Conservation (phyloP, 2,888 invertebrate genomes). For the Pterostichus madidus region DNA sequence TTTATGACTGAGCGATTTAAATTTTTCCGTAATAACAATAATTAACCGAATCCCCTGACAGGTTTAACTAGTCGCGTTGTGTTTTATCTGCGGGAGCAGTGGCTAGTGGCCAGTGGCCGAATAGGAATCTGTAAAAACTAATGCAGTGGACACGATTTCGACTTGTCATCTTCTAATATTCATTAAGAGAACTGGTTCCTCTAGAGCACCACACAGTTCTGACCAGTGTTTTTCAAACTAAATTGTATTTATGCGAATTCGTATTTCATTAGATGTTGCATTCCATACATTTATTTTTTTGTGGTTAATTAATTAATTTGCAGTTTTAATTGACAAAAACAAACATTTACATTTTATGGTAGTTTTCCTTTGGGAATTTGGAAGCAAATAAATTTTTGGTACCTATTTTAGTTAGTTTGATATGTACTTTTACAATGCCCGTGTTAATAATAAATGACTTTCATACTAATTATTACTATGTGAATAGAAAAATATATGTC, state of each 20-base stretch:
- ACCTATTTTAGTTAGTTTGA: no score
- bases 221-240: slow-evolving; percentile 54
- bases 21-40: slow-evolving; percentile 66
- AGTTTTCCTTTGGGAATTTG: neutral
- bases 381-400: neutral
- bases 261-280: slow-evolving; percentile 9
- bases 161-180: slow-evolving; percentile 66
- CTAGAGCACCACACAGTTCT: slow-evolving; percentile 5
- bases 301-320: slow-evolving; percentile 6
- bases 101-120: slow-evolving; percentile 52
- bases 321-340: neutral
- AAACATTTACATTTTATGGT: no score
- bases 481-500: no score
- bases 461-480: no score
- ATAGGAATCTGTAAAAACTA: slow-evolving; percentile 62
- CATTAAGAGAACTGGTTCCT: slow-evolving; percentile 63
- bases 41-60: slow-evolving; percentile 63
- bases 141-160: slow-evolving; percentile 59
- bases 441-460: no score
- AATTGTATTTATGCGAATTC: slow-evolving; percentile 1
- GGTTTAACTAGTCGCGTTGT: slow-evolving; percentile 60
- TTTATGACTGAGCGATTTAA: slow-evolving; percentile 62
- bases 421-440: no score
- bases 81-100: slow-evolving; percentile 40
- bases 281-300: slow-evolving; percentile 1